Evolutionary conservation across 2,113 vertebrate genomes (phyloP).

Genomic region (Gallinago undulata): DNA sequence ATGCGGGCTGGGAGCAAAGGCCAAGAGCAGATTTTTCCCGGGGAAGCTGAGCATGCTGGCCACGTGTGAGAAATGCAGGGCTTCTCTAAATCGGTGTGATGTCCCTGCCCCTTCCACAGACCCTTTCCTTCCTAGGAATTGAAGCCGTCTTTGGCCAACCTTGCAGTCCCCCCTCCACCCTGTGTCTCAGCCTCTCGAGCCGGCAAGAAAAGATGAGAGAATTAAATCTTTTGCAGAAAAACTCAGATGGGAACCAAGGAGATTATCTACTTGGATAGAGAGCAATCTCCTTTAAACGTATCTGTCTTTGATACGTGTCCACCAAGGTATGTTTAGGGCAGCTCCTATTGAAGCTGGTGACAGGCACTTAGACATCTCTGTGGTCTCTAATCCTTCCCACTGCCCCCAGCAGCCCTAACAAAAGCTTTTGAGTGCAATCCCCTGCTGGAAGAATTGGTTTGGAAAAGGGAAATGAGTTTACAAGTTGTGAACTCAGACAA

Average conservation of each 20-base stretch:
- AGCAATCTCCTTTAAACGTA: neutral
- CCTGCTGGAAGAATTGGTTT: slow-evolving; percentile 9
- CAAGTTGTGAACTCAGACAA: slow-evolving; percentile 35
- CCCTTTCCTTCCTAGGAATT: neutral
- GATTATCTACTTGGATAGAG: neutral
- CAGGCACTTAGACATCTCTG: neutral
- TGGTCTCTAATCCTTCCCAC: neutral
- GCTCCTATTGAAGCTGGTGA: neutral
- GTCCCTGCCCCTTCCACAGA: neutral
- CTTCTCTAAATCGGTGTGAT: neutral
- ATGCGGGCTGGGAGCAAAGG: neutral
- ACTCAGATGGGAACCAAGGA: neutral
- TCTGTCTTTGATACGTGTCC: slow-evolving; percentile 18
- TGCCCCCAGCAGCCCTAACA: neutral
- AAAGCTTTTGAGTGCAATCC: neutral
- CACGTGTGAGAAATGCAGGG: neutral
- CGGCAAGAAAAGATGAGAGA: neutral
- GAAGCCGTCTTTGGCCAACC: neutral
- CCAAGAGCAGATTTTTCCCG: neutral
- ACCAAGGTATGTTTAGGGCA: neutral
- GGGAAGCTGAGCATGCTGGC: neutral
- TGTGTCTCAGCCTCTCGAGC: neutral
- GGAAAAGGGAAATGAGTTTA: slow-evolving; percentile 46
- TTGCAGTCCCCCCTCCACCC: neutral
- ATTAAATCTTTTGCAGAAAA: neutral